Conservation (phyloP, 2,888 invertebrate species). For the Drosophila anomalipes region DNA sequence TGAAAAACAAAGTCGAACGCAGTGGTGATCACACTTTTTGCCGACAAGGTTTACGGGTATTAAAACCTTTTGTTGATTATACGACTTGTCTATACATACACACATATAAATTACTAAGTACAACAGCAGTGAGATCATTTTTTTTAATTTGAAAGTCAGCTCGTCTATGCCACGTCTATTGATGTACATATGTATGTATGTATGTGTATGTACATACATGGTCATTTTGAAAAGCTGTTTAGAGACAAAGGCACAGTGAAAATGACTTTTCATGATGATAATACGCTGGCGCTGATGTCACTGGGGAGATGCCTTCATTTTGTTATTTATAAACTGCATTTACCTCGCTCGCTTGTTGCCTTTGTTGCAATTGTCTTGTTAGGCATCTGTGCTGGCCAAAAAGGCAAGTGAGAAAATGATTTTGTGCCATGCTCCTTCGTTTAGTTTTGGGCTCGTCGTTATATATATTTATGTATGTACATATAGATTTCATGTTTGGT, state of each 20-base stretch:
- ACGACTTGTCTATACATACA: slow-evolving; percentile 18
- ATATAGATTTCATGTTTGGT: slow-evolving; percentile 47
- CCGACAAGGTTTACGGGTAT: slow-evolving; percentile 61
- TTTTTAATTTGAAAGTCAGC: slow-evolving; percentile 44
- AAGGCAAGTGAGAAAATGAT: slow-evolving; percentile 23
- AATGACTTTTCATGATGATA: slow-evolving; percentile 60
- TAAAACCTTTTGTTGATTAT: slow-evolving; percentile 57
- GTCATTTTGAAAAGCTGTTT: slow-evolving; percentile 55
- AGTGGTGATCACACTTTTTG: slow-evolving; percentile 60
- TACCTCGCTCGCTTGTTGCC: slow-evolving; percentile 24
- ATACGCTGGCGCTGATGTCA: slow-evolving; percentile 71
- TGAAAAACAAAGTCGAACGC: slow-evolving; percentile 34
- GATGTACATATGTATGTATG: slow-evolving; percentile 14
- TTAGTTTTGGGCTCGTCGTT: slow-evolving; percentile 27
- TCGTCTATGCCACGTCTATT: slow-evolving; percentile 33
- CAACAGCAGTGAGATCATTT: slow-evolving; percentile 75
- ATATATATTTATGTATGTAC: neutral
- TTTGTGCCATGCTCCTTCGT: slow-evolving; percentile 32
- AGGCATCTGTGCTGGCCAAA: slow-evolving; percentile 28
- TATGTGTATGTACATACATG: slow-evolving; percentile 20
- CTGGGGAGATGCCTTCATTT: slow-evolving; percentile 73
- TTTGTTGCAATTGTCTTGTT: slow-evolving; percentile 38
- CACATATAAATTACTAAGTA: slow-evolving; percentile 11
- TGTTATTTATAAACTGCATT: slow-evolving; percentile 76
- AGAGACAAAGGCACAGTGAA: slow-evolving; percentile 54